A percentile compares a stretch with the other conserved stretches of the same genome.
These are phyloP conservation scores for Penaeus chinensis DNA, from an alignment of 1,140 invertebrate genomes.

Conservation along the genomic window DNA sequence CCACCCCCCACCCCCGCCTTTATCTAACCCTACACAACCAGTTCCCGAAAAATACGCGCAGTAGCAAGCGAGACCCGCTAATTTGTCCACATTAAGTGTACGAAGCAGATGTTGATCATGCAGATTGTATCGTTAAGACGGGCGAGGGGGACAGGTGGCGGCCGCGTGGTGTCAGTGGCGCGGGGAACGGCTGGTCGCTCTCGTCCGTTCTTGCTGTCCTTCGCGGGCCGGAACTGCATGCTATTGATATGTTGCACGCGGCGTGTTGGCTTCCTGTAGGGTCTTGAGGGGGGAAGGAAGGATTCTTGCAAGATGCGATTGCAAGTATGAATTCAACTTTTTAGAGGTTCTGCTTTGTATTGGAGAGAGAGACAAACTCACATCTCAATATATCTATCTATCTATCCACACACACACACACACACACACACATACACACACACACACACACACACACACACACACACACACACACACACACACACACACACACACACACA, in stretches of 20 bases:
- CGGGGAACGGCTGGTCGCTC: too few species aligned
- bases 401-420: not conserved
- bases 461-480: not conserved
- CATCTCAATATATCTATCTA: not conserved
- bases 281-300: too few species aligned
- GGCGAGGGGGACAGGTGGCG: too few species aligned
- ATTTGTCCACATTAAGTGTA: too few species aligned
- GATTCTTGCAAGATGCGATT: not conserved
- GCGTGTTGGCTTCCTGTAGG: too few species aligned
- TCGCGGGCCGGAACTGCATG: too few species aligned
- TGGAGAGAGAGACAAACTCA: not conserved
- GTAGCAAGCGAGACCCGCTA: too few species aligned
- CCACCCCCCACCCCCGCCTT: not conserved
- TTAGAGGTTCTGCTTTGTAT: not conserved
- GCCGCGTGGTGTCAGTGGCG: too few species aligned
- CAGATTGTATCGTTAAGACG: too few species aligned
- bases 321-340: not conserved
- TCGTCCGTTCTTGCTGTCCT: too few species aligned
- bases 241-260: too few species aligned
- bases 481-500: constrained; percentile 9
- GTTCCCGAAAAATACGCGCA: not conserved
- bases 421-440: constrained; percentile 4
- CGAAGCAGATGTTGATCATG: too few species aligned
- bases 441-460: constrained; percentile 5
- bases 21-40: not conserved